phyloP scores from a whole-genome alignment of 2,113 vertebrate species.

The Coregonus clupeaformis region DNA sequence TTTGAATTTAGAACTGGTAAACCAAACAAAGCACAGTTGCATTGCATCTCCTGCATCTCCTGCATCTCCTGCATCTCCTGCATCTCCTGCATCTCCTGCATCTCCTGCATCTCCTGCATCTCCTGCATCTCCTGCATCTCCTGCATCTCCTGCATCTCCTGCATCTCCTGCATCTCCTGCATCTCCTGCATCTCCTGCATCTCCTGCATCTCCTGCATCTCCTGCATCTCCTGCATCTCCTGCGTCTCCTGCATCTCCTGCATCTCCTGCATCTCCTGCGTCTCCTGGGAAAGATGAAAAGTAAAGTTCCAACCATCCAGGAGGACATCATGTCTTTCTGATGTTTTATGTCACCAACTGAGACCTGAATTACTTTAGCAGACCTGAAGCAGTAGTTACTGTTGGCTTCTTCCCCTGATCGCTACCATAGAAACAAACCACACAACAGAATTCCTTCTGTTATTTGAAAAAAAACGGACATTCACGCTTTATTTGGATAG shows the following conservation, averaged over 20 bases:
- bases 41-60: background rate
- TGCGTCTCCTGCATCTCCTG: no score
- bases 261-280: no score
- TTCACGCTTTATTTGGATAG: no score
- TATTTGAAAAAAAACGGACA: background rate
- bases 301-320: background rate
- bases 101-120: no score
- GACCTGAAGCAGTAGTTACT: constrained; percentile 14
- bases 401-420: background rate
- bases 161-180: no score
- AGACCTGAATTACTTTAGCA: constrained; percentile 38
- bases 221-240: no score
- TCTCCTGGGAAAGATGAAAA: background rate
- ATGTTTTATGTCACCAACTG: constrained; percentile 21
- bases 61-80: no score
- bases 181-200: no score
- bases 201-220: no score
- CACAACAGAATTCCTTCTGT: constrained; percentile 18
- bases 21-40: background rate
- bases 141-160: no score
- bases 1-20: background rate
- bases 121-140: no score
- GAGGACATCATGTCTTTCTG: background rate
- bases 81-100: no score
- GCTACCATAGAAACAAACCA: constrained; percentile 11